Base-by-base conservation (phyloP, 2,113 vertebrate species). In the Amblyornis subalaris region DNA sequence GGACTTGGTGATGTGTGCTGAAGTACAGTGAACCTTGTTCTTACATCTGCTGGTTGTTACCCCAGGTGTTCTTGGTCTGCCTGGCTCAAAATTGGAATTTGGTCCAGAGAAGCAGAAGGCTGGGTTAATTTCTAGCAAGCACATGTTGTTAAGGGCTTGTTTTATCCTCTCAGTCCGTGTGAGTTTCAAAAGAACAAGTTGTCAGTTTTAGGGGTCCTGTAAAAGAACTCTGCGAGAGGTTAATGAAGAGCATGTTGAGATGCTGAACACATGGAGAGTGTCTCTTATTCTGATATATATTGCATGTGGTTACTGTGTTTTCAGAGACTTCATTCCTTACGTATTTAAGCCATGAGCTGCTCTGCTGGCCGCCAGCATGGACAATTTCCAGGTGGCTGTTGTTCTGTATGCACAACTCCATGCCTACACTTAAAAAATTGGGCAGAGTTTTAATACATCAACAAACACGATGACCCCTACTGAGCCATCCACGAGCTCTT, bases 341-440 rank as follows among this genome's bases (percentile, higher is more conserved):
- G 3, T 3, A 2, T 29, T 22, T 33, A 12, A 66, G 44, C 9
- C 1, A 5, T 11, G 71, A 81, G 62, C 54, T 24, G 18, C 29
- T 79, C 0, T 0, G 6, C 31, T 38, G 69, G 25, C 47, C 0
- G 0, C 28, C 7, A 4, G 28, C 1, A 2, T 5, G 38, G 35
- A 5, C 21, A 19, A 0, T 17, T 24, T 31, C 58, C 40, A 3
- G 14, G 4, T 14, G 21, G 19, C 22, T 75, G 1, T 26, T 61
- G 40, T 14, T 87, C 13, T 57, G 6, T 5, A 3, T 6, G 25
- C 54, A 28, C 55, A 16, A 0, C 31, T 84, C 60, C 15, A 1
- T 28, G n/a, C 29, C 36, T 57, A 6, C 31, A 6, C 16, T 22
- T 73, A 50, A 69, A 85, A 66, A 45, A 29, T 1, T 6, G 28